Evolutionary conservation across 2,888 invertebrate genomes (phyloP).

Genomic region (Ornithoptera alexandrae): DNA sequence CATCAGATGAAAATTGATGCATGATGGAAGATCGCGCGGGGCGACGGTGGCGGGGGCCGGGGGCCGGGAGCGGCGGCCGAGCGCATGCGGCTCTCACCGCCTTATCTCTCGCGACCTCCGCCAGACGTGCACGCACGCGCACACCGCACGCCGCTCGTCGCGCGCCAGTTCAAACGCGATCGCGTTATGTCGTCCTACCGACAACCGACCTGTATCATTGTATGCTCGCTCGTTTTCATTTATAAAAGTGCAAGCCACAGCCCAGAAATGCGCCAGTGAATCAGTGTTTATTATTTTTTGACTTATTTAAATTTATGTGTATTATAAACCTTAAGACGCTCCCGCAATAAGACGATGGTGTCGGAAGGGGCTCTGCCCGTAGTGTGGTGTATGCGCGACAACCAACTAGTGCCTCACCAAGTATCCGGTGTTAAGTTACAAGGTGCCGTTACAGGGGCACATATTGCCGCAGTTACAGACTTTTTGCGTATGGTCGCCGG

Average conservation of each 20-base stretch:
- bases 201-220: slow-evolving; percentile 61
- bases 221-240: slow-evolving; percentile 57
- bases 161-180: slow-evolving; percentile 51
- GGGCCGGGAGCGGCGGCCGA: slow-evolving; percentile 50
- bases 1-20: slow-evolving; percentile 71
- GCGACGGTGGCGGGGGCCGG: no score
- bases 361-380: slow-evolving; percentile 82
- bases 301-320: slow-evolving; percentile 25
- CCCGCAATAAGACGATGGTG: slow-evolving; percentile 75
- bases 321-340: slow-evolving; percentile 22
- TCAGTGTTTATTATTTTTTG: slow-evolving; percentile 24
- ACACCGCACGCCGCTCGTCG: slow-evolving; percentile 54
- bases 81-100: slow-evolving; percentile 66
- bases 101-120: slow-evolving; percentile 80
- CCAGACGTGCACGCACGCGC: slow-evolving; percentile 72
- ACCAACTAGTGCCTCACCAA: slow-evolving; percentile 84
- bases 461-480: slow-evolving; percentile 83
- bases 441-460: slow-evolving; percentile 83
- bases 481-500: slow-evolving; percentile 83
- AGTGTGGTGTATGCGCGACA: slow-evolving; percentile 85
- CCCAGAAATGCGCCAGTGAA: slow-evolving; percentile 64
- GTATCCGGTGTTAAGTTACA: slow-evolving; percentile 83
- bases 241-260: slow-evolving; percentile 60
- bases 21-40: slow-evolving; percentile 50
- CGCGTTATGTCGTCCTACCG: slow-evolving; percentile 68